These are phyloP conservation scores for Gnatocerus cornutus DNA, from an alignment of 2,888 invertebrate species.

Conservation along the genomic window DNA sequence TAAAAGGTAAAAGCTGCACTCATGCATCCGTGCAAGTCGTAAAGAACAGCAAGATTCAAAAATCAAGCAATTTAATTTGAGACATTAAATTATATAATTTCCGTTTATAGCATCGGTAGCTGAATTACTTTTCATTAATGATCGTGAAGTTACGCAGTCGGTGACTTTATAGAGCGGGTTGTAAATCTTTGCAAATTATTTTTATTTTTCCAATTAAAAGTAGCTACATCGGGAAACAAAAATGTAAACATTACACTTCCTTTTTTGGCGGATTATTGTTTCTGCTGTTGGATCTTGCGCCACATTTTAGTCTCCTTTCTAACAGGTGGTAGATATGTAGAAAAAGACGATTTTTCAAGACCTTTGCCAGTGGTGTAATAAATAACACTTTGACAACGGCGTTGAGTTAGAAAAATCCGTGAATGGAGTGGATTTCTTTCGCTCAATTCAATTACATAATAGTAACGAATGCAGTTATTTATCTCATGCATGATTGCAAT, in stretches of 20 bases:
- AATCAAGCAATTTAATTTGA: slow-evolving; percentile 14
- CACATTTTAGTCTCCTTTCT: slow-evolving; percentile 6
- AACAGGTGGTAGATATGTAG: slow-evolving; percentile 2
- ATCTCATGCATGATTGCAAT: slow-evolving; percentile 20
- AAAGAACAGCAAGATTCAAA: slow-evolving; percentile 3
- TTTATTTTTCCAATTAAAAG: background rate
- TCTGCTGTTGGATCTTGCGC: background rate
- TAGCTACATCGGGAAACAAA: too few species aligned
- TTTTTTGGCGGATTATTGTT: too few species aligned
- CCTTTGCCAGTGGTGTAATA: slow-evolving; percentile 1
- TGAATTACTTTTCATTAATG: slow-evolving; percentile 13
- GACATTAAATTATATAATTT: slow-evolving; percentile 20
- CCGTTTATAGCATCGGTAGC: slow-evolving; percentile 10
- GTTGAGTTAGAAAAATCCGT: background rate
- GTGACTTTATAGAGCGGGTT: background rate
- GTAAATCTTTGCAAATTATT: background rate
- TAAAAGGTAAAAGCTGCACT: background rate
- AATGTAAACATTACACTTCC: too few species aligned
- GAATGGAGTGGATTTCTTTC: slow-evolving; percentile 13
- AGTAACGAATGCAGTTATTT: slow-evolving; percentile 14
- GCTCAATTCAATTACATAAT: slow-evolving; percentile 19
- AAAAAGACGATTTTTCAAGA: slow-evolving; percentile 15
- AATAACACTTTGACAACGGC: slow-evolving; percentile 3
- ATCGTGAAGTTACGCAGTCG: background rate
- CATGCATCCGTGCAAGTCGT: slow-evolving; percentile 4